Evolutionary conservation across 2,113 vertebrate genomes (phyloP), one percentile per base, ranked within the genome.

Genomic region (Mus pahari): DNA sequence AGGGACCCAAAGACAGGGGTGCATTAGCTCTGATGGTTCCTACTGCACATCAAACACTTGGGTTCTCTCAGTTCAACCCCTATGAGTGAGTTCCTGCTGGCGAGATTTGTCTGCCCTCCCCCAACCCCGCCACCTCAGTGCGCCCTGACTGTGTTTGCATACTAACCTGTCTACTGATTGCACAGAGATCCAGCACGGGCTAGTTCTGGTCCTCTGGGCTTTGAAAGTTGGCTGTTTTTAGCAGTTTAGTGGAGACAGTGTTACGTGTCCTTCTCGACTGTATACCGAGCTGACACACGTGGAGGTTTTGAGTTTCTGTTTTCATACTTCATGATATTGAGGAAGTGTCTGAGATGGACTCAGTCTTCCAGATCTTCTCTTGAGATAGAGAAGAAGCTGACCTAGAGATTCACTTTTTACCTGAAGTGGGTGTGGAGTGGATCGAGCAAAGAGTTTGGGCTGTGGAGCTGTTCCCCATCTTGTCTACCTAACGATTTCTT

Each of bases 221-320:
- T 95, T 92, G 89, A 95, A 82, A 86, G 73, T 92, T 79, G 39
- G 60, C 31, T 55, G 39, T 60, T 90, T 94, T 87, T 19, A 48
- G 86, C 53, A 78, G 58, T 70, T n/a, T 66, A 2, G 71, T 86
- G 77, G 93, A 55, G 39, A 42, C 48, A n/a, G 58, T 73, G 36
- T 28, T 79, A 1, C 55, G 17, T 62, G 19, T 93, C 75, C 0
- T 84, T 45, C 20, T 84, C 79, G 75, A 82, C 48, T 74, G 19
- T 89, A 9, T 60, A 36, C 6, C 17, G 50, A 78, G 48, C 82
- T 86, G 77, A 95, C 81, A 92, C 36, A 45, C 58, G 92, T 89
- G 64, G 55, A 94, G 64, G 64, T 86, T 89, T 95, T 42, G 86
- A 28, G 5, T 92, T 95, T 96, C 74, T 88, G 39, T 84, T 97